Evolutionary conservation across 2,888 invertebrate species (phyloP), one percentile per base, ranked within the genome.

Genomic region (Oscheius sp.): DNA sequence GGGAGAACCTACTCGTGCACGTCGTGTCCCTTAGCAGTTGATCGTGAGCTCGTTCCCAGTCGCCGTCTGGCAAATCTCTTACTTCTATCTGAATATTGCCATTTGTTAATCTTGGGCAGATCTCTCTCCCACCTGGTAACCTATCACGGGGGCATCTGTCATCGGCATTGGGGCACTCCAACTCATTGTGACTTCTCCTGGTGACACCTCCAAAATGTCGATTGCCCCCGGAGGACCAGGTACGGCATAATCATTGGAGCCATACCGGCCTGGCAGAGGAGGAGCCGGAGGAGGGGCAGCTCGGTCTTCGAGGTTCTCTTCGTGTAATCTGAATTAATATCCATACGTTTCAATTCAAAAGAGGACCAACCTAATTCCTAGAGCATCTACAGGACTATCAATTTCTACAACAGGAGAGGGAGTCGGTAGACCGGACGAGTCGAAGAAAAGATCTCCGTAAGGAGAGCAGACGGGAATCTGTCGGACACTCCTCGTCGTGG

Each of bases 401-500:
- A 69, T 69, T 25, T 73, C 73, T 16, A 77, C 74, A 45, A 79
- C 79, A 2, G 79, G 77, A 3, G 78, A 77, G 18, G 81, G 81
- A 6, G 78, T 81, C 6, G 81, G 81, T 9, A 80, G 70, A 13
- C 88, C 88, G 25, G 81, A 79, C 0, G 84, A 76, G 72, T 88
- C 88, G 64, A 88, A 88, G 74, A 81, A 85, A 58, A 88, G 80
- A 68, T 87, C 84, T n/a, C 81, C 81, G 66, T 82, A 83, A 6
- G 82, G 83, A 2, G 85, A 84, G 23, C 79, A 73, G 18, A 87
- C 84, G 9, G 87, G 87, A 29, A 88, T 81, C 74, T 88, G 88
- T 5, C 84, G 79, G 2, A 88, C 82, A 21, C 86, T 85, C 25
- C 88, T 76, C 13, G 88, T 88, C 21, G 88, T 88, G 23, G 88